phyloP scores from a whole-genome alignment of 2,888 invertebrate species.

The Apamea crenata region DNA sequence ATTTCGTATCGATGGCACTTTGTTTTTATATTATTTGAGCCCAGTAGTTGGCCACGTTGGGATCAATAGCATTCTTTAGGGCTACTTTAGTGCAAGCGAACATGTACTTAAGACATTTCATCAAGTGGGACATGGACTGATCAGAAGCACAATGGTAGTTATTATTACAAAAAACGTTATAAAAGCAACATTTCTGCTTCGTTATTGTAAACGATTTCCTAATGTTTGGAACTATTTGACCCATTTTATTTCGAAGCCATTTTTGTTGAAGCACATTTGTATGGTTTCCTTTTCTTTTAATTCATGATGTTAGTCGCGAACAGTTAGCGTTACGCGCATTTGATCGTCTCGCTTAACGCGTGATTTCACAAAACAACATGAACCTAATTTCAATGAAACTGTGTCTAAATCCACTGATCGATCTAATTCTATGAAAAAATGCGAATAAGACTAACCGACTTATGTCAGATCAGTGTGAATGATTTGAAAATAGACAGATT shows the following conservation, averaged over 20 bases:
- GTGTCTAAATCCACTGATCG: conserved; percentile 1
- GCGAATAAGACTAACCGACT: background rate
- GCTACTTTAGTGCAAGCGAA: background rate
- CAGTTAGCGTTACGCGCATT: conserved; percentile 18
- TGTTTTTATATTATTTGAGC: background rate
- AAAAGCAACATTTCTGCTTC: background rate
- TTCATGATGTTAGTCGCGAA: conserved; percentile 4
- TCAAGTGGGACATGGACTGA: background rate
- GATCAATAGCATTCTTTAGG: background rate
- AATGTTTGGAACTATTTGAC: conserved; percentile 17
- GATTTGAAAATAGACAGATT: background rate
- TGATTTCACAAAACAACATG: conserved; percentile 21
- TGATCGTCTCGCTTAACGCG: conserved; percentile 12
- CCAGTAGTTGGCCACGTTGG: background rate
- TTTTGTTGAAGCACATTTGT: conserved; percentile 8
- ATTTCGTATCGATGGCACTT: background rate
- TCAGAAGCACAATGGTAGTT: background rate
- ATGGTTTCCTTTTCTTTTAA: conserved; percentile 20
- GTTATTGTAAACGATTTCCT: background rate
- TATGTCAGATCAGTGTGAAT: background rate
- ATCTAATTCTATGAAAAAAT: conserved; percentile 23
- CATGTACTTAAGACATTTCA: background rate
- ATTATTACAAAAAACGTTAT: conserved; percentile 2
- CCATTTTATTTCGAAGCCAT: conserved; percentile 9
- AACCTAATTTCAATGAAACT: conserved; percentile 1